Evolutionary conservation across 2,797 vertebrate species (phyloP).

Genomic region (Lindbergichthys nudifrons): DNA sequence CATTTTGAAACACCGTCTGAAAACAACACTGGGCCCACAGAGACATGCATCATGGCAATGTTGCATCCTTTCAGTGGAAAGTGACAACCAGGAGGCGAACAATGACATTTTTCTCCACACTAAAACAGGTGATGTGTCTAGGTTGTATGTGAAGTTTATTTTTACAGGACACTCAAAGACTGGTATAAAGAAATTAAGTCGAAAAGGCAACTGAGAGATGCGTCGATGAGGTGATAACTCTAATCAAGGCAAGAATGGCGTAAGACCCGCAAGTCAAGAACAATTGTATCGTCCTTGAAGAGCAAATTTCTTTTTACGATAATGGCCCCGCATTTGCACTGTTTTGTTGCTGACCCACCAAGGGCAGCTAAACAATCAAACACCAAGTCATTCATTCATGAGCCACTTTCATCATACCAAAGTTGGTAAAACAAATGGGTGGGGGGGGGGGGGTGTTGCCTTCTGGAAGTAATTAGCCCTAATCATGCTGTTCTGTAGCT

Average conservation of each 20-base stretch:
- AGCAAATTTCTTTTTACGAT: conserved; percentile 45
- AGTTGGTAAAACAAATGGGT: conserved; percentile 62
- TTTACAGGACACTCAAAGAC: conserved; percentile 38
- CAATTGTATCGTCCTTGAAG: conserved; percentile 65
- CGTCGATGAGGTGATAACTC: conserved; percentile 35
- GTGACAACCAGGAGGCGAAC: conserved; percentile 65
- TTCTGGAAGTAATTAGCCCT: conserved; percentile 79
- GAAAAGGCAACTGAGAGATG: conserved; percentile 22
- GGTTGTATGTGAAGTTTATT: conserved; percentile 29
- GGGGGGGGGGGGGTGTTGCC: conserved; percentile 51
- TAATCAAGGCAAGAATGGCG: conserved; percentile 30
- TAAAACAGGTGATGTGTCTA: conserved; percentile 31
- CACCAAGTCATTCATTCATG: conserved; percentile 48
- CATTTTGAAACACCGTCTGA: conserved; percentile 63
- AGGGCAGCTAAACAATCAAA: conserved; percentile 64
- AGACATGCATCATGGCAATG: conserved; percentile 54
- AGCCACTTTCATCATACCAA: conserved; percentile 61
- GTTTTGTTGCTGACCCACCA: conserved; percentile 65
- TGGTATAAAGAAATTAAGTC: conserved; percentile 1
- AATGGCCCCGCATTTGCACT: conserved; percentile 34
- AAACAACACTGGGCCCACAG: conserved; percentile 58
- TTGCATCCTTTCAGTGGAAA: conserved; percentile 55
- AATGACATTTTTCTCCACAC: conserved; percentile 47
- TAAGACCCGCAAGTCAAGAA: conserved; percentile 56
- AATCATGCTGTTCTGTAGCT: conserved; percentile 72